A percentile compares a stretch with the other conserved stretches of the same genome.
phyloP scores from a whole-genome alignment of 64 coral and sea anemone species.

The Montipora efflorescens region DNA sequence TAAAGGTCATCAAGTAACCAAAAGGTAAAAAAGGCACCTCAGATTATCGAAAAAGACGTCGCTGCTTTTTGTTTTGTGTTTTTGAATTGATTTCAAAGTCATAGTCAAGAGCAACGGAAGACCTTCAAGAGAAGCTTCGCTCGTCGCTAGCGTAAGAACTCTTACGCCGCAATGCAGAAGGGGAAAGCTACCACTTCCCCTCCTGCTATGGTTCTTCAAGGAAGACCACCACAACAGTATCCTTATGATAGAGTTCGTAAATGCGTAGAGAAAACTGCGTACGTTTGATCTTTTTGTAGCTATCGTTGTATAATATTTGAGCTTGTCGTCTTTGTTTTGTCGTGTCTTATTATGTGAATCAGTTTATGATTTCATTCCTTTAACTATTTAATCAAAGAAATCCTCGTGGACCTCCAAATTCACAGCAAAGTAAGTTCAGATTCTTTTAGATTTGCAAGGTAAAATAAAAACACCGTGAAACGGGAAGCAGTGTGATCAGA shows the following conservation, averaged over 20 bases:
- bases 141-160: conserved; percentile 90
- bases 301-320: not conserved
- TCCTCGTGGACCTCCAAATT: conserved; percentile 77
- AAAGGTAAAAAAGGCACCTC: conserved; percentile 43
- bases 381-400: conserved; percentile 73
- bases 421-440: conserved; percentile 85
- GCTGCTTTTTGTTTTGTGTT: conserved; percentile 46
- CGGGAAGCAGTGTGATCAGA: not conserved
- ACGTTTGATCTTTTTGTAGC: conserved; percentile 4
- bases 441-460: conserved; percentile 45
- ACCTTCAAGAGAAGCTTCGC: conserved; percentile 91
- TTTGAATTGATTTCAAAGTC: conserved; percentile 58
- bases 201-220: conserved; percentile 52
- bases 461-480: not conserved
- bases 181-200: conserved; percentile 87
- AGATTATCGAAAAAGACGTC: not conserved
- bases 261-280: not conserved
- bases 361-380: conserved; percentile 79
- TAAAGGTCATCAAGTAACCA: conserved; percentile 75
- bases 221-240: conserved; percentile 73
- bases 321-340: conserved; percentile 51
- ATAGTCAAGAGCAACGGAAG: conserved; percentile 90
- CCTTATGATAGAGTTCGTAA: conserved; percentile 52
- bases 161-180: conserved; percentile 93
- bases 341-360: conserved; percentile 52